Evolutionary conservation across 2,888 invertebrate species (phyloP).

Genomic region (Acrocyrtus sp.): DNA sequence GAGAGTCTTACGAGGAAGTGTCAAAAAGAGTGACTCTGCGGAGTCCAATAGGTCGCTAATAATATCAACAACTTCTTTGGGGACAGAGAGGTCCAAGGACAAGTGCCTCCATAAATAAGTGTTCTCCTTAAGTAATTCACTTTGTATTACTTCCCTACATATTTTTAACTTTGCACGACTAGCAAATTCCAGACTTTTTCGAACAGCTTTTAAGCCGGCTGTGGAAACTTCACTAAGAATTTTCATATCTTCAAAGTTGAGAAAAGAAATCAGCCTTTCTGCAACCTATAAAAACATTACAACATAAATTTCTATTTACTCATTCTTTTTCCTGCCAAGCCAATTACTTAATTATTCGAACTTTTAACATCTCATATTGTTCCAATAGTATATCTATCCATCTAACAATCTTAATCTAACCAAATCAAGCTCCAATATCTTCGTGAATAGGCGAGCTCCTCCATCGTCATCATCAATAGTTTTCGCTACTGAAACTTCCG

Average conservation of each 20-base stretch:
- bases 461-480: too few relatives aligned
- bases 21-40: constrained; percentile 8
- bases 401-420: too few relatives aligned
- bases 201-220: constrained; percentile 13
- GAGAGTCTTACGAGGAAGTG: not conserved
- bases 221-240: constrained; percentile 10
- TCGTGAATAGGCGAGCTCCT: too few relatives aligned
- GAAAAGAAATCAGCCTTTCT: constrained; percentile 11
- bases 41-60: constrained; percentile 24
- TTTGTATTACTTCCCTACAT: constrained; percentile 7
- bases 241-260: constrained; percentile 47
- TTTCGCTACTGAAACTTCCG: too few relatives aligned
- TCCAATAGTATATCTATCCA: too few relatives aligned
- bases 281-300: constrained; percentile 23
- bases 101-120: constrained; percentile 30
- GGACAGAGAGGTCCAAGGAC: constrained; percentile 26
- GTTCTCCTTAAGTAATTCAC: constrained; percentile 14
- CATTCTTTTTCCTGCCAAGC: not conserved
- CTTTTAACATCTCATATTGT: too few relatives aligned
- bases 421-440: too few relatives aligned
- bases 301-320: not conserved
- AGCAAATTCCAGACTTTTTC: constrained; percentile 19
- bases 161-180: constrained; percentile 24
- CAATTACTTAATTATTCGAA: too few relatives aligned
- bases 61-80: constrained; percentile 15